Evolutionary conservation across 1,140 invertebrate genomes (phyloP).

Genomic region (Plutomurus gul): DNA sequence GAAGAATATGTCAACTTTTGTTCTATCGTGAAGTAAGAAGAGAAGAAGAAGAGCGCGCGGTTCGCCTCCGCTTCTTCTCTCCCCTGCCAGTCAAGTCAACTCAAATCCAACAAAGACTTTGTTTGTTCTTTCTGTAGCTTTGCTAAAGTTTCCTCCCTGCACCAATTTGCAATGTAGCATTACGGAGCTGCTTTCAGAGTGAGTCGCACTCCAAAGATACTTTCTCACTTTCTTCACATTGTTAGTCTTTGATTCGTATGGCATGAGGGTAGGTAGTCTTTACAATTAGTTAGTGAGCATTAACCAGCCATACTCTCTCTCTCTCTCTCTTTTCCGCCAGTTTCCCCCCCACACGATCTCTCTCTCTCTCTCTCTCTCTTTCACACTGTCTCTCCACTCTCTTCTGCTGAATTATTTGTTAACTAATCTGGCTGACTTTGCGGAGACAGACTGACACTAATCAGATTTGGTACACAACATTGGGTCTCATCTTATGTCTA

Average conservation of each 20-base stretch:
- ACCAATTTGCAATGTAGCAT: constrained; percentile 6
- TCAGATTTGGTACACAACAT: too few species aligned
- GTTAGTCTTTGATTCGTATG: background rate
- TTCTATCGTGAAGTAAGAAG: background rate
- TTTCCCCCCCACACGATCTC: too few species aligned
- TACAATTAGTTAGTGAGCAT: too few species aligned
- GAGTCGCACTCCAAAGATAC: background rate
- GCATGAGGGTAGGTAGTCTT: too few species aligned
- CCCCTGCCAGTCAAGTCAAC: background rate
- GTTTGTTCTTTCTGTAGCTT: background rate
- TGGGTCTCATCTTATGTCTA: too few species aligned
- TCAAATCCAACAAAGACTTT: constrained; percentile 24
- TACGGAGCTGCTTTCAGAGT: background rate
- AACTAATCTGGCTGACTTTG: too few species aligned
- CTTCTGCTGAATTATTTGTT: too few species aligned
- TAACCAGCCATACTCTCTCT: too few species aligned
- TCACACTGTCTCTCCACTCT: too few species aligned
- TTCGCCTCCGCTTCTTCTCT: background rate
- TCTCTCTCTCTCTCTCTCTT: too few species aligned
- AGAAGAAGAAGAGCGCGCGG: background rate
- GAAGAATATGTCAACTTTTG: constrained; percentile 24
- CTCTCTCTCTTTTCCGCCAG: too few species aligned
- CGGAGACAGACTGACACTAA: too few species aligned
- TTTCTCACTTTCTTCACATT: background rate
- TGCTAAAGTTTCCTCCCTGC: background rate